phyloP scores from a whole-genome alignment of 2,113 vertebrate genomes.

The Phocoena sinus region DNA sequence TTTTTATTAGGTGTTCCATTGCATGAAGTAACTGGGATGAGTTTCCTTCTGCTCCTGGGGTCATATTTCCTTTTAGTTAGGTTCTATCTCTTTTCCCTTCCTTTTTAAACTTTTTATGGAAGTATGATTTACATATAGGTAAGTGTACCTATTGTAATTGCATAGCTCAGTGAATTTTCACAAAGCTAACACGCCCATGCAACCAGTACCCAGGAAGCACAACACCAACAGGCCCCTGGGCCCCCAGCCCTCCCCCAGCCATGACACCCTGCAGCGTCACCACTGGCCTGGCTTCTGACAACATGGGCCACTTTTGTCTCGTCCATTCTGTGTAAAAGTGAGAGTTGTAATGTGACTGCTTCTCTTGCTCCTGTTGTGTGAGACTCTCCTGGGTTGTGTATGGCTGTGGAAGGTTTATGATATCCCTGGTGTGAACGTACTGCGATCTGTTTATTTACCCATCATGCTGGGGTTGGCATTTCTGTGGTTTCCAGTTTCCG shows the following conservation, averaged over 20 bases:
- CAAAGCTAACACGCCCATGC: too few relatives aligned
- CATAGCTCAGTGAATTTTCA: not conserved
- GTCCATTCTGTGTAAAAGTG: not conserved
- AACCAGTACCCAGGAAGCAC: not conserved
- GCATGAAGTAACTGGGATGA: not conserved
- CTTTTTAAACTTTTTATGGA: not conserved
- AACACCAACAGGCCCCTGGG: not conserved
- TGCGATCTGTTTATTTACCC: not conserved
- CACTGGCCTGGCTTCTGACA: not conserved
- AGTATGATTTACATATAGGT: not conserved
- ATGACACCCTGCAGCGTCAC: not conserved
- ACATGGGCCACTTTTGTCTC: fast-evolving
- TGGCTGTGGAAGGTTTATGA: not conserved
- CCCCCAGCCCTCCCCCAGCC: not conserved
- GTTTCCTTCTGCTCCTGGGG: not conserved
- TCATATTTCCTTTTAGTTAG: not conserved
- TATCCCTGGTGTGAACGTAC: not conserved
- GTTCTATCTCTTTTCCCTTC: not conserved
- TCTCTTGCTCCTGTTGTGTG: not conserved
- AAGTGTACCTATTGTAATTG: not conserved
- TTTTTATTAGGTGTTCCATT: not conserved
- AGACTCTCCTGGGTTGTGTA: not conserved
- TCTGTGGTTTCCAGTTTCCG: not conserved
- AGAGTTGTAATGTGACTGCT: not conserved
- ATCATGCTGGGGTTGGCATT: not conserved